Evolutionary conservation across 2,888 invertebrate species (phyloP), one percentile per base, ranked within the genome.

Genomic region (Anorthoa munda): DNA sequence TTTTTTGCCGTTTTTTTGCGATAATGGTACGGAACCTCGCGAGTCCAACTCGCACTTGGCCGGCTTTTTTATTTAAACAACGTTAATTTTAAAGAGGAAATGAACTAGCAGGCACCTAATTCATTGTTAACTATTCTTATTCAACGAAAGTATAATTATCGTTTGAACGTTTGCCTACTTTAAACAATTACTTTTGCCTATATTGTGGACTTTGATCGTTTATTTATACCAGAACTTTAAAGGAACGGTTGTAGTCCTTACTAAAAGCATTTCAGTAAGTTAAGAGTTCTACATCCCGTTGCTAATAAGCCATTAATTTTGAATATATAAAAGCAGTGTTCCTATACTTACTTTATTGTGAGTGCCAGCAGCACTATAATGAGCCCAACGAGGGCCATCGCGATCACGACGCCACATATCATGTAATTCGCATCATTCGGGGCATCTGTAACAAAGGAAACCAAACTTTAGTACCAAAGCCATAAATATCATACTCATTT

Each of bases 401-500:
- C 98, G 93, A 98, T 98, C 91, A 98, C 97, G 88, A 98, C 98
- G 82, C 98, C 98, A 91, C 98, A 98, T 95, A 98, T 98, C 98
- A 98, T 98, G 97, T 98, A 98, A 95, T 98, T 97, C 94, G 97
- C 97, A 96, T 98, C 98, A 95, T 97, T 98, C 77, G 98, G 98
- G 90, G 98, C 98, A 97, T 98, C 98, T 98, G 97, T 58, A 98
- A 98, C 91, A 95, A 96, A 88, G 87, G 79, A 91, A 91, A 88
- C 72, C 4, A 71, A 75, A 84, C 86, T 85, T 85, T 87, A 79
- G 66, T 4, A 23, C 18, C 17, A 4, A 1, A 0, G 0, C 0
- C 0, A 15, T 59, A 81, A 77, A 48, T 12, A n/a, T 21, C 46
- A 72, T 69, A 64, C 18, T 72, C 45, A 48, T 23, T 68, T 59